phyloP scores from a whole-genome alignment of 2,797 vertebrate genomes.

The Myripristis jacobus region DNA sequence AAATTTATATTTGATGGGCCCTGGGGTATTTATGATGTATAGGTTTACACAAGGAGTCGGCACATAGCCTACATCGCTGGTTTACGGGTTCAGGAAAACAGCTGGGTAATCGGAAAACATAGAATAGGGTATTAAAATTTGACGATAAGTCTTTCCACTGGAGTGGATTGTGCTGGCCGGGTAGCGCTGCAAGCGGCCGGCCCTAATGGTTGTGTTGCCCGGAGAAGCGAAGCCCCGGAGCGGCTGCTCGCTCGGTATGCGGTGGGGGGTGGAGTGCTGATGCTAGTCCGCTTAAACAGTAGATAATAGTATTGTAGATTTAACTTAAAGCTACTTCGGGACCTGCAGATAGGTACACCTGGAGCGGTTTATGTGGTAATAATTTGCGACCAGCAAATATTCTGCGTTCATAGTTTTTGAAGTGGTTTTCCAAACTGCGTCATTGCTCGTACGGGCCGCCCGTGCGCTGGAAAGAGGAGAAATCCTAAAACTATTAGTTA shows the following conservation, averaged over 20 bases:
- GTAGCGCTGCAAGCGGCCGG: conserved; percentile 51
- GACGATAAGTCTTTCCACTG: conserved; percentile 15
- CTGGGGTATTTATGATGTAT: conserved; percentile 74
- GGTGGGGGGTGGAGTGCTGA: conserved; percentile 51
- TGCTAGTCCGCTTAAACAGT: conserved; percentile 28
- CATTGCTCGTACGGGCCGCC: conserved; percentile 70
- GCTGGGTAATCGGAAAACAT: conserved; percentile 31
- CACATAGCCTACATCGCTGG: conserved; percentile 25
- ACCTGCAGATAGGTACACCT: not conserved
- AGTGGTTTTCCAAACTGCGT: conserved; percentile 83
- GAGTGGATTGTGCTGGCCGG: conserved; percentile 24
- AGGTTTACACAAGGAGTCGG: conserved; percentile 64
- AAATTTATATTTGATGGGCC: conserved; percentile 81
- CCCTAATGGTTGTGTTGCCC: conserved; percentile 44
- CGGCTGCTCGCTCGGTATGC: conserved; percentile 58
- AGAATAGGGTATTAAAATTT: conserved; percentile 30
- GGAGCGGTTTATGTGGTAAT: not conserved
- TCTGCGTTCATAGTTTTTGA: conserved; percentile 64
- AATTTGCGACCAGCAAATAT: conserved; percentile 1
- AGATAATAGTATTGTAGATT: conserved; percentile 31
- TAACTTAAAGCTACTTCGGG: conserved; percentile 27
- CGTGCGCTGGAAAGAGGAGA: conserved; percentile 60
- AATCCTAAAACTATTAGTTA: conserved; percentile 66
- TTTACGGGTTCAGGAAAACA: conserved; percentile 41
- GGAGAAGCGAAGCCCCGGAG: conserved; percentile 62